These are phyloP conservation scores for Tragelaphus imberbis DNA, from an alignment of 2,113 vertebrate species.

Conservation along the genomic window DNA sequence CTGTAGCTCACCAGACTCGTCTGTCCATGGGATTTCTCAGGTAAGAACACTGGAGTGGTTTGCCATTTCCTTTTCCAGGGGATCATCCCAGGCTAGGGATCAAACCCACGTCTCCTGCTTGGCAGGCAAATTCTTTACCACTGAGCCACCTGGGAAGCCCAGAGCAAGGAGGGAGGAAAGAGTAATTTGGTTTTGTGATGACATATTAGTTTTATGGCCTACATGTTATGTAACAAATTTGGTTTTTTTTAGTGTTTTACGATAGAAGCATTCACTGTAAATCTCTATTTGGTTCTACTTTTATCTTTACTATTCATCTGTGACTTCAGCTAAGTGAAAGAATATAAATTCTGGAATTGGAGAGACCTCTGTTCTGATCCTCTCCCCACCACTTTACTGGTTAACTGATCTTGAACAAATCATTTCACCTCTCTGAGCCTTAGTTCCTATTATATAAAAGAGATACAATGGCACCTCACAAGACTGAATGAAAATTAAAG, in stretches of 20 bases:
- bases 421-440: not conserved
- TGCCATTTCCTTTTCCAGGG: not conserved
- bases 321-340: not conserved
- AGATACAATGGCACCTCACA: not conserved
- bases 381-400: not conserved
- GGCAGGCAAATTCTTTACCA: not conserved
- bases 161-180: not conserved
- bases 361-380: not conserved
- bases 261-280: not conserved
- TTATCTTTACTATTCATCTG: not conserved
- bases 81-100: not conserved
- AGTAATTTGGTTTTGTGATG: not conserved
- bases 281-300: not conserved
- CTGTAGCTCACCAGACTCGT: not conserved
- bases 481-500: not conserved
- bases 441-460: not conserved
- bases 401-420: not conserved
- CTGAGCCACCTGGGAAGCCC: not conserved
- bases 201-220: not conserved
- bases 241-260: not conserved
- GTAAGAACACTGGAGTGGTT: not conserved
- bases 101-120: not conserved
- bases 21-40: not conserved
- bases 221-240: not conserved
- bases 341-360: not conserved